Conservation (phyloP, 2,113 vertebrate genomes). For the Marmota flaviventris region DNA sequence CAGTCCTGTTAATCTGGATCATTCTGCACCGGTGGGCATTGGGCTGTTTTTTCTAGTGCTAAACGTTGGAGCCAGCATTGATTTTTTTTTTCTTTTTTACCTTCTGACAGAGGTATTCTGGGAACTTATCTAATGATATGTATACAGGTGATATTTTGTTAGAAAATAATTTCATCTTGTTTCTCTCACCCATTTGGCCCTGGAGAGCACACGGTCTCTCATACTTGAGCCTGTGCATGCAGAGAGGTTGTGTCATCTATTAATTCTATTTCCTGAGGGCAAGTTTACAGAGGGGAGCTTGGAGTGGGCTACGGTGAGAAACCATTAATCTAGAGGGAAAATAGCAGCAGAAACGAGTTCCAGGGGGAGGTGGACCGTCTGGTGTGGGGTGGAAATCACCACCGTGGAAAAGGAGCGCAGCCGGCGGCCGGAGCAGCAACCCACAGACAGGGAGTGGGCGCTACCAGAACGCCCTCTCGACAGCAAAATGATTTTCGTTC, state of each 20-base stretch:
- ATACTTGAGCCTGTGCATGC: neutral
- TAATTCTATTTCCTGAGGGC: neutral
- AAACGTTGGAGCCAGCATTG: rapidly evolving
- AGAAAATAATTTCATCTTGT: neutral
- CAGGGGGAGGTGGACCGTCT: neutral
- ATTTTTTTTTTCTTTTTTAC: neutral
- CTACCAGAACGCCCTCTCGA: neutral
- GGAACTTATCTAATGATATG: neutral
- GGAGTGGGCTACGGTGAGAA: neutral
- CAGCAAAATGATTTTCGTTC: constrained; percentile 18
- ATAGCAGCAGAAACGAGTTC: neutral
- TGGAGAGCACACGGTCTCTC: neutral
- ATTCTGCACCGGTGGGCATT: rapidly evolving
- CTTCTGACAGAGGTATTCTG: too few species aligned
- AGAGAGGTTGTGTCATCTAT: too few species aligned
- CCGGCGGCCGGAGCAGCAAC: neutral
- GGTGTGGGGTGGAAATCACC: neutral
- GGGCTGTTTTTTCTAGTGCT: neutral
- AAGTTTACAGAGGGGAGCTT: neutral
- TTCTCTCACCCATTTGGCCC: neutral
- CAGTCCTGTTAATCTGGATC: rapidly evolving
- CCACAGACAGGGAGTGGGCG: too few species aligned
- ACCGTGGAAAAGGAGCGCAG: neutral
- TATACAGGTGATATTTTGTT: neutral
- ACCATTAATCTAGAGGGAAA: neutral